These are phyloP conservation scores for Sardina pilchardus DNA, from an alignment of 2,113 vertebrate species.

Conservation along the genomic window DNA sequence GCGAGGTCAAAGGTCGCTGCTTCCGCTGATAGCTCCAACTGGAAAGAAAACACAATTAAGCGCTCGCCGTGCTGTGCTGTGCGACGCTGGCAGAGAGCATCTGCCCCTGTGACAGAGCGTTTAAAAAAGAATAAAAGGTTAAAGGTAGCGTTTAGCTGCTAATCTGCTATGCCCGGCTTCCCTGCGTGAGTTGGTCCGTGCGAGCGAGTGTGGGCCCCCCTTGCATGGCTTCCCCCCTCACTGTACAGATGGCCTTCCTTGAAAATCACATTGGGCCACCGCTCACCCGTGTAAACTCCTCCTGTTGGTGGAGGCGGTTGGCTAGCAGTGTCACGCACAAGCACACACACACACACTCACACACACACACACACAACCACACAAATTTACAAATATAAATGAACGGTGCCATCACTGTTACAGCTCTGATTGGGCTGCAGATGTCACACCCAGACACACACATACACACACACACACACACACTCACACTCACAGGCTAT, in stretches of 20 bases:
- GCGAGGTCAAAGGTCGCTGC: background rate
- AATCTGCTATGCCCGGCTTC: background rate
- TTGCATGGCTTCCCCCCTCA: conserved; percentile 22
- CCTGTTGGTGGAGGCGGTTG: conserved; percentile 42
- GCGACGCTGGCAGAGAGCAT: background rate
- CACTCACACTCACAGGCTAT: conserved; percentile 1
- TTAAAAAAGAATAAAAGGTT: conserved; percentile 19
- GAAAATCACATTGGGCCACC: conserved; percentile 52
- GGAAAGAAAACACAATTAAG: background rate
- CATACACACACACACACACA: conserved; percentile 30
- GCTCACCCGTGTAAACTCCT: conserved; percentile 59
- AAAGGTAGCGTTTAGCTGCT: conserved; percentile 19
- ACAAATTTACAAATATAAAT: conserved; percentile 32
- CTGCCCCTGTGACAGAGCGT: background rate
- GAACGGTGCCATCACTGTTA: conserved; percentile 20
- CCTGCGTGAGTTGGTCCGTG: background rate
- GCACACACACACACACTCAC: conserved; percentile 22
- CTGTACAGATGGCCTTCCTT: conserved; percentile 58
- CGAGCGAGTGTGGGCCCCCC: background rate
- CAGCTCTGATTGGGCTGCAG: conserved; percentile 30
- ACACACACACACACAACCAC: conserved; percentile 14
- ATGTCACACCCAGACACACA: background rate
- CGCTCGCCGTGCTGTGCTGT: background rate
- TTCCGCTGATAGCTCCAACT: background rate
- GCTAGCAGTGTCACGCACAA: background rate